Conservation (phyloP, 1,140 invertebrate species). For the Frieseomelitta varia region DNA sequence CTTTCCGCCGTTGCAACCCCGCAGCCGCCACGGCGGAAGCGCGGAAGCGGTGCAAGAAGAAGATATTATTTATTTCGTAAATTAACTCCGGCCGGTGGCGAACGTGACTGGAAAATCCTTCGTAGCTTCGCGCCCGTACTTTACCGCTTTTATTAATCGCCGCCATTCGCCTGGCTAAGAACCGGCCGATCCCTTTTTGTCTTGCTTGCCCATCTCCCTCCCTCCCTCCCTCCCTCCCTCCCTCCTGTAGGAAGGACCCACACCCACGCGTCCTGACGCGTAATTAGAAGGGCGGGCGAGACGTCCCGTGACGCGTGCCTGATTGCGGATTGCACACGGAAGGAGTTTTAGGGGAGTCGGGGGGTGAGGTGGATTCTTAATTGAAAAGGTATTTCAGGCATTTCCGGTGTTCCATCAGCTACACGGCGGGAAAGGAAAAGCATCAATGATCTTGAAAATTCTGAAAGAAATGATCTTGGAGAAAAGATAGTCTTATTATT, state of each 20-base stretch:
- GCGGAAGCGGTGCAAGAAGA: slow-evolving; percentile 70
- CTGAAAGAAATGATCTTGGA: no score
- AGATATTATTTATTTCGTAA: slow-evolving; percentile 84
- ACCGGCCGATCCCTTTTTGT: slow-evolving; percentile 49
- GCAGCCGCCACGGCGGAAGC: slow-evolving; percentile 40
- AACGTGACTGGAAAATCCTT: slow-evolving; percentile 71
- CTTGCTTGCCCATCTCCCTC: not conserved
- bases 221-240: no score
- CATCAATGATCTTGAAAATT: no score
- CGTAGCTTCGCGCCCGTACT: slow-evolving; percentile 56
- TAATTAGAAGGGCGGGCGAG: slow-evolving; percentile 39
- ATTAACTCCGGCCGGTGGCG: slow-evolving; percentile 75
- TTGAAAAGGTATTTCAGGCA: no score
- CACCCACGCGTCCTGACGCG: not conserved
- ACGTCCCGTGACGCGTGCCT: not conserved
- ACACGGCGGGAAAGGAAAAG: no score
- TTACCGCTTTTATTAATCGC: slow-evolving; percentile 70
- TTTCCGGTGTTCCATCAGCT: no score
- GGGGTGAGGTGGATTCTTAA: not conserved
- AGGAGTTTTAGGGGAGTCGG: no score
- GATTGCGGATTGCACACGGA: not conserved
- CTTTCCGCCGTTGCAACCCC: slow-evolving; percentile 42
- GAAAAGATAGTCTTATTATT: no score
- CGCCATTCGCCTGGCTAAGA: slow-evolving; percentile 68
- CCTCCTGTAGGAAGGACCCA: not conserved